phyloP scores from a whole-genome alignment of 1,140 invertebrate genomes.

The Scaptomyza hsui region DNA sequence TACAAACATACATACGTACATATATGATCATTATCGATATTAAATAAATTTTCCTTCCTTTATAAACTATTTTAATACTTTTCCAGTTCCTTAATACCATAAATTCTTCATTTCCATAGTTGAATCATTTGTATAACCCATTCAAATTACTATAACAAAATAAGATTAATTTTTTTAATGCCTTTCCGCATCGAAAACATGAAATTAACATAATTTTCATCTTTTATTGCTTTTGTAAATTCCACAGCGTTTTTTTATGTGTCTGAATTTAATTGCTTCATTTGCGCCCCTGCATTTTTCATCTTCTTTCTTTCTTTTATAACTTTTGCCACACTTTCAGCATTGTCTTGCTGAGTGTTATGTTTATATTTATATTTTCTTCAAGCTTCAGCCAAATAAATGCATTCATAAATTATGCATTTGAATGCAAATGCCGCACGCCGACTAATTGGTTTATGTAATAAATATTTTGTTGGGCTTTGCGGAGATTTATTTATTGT shows the following conservation, averaged over 20 bases:
- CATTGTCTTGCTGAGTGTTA: constrained; percentile 3
- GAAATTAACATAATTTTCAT: constrained; percentile 53
- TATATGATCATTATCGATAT: background rate
- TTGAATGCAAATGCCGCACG: constrained; percentile 64
- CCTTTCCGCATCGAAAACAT: constrained; percentile 26
- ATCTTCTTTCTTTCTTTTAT: constrained; percentile 33
- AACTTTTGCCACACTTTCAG: constrained; percentile 57
- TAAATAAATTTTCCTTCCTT: background rate
- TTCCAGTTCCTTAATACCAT: background rate
- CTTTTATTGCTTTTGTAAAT: constrained; percentile 41
- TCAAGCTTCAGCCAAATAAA: constrained; percentile 41
- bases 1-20: background rate
- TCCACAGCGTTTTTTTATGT: constrained; percentile 44
- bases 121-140: constrained; percentile 20
- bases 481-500: constrained; percentile 7
- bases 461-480: constrained; percentile 40
- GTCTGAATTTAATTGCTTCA: constrained; percentile 78
- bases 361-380: constrained; percentile 16
- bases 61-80: background rate
- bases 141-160: constrained; percentile 60
- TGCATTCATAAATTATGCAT: constrained; percentile 78
- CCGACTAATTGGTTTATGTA: constrained; percentile 74
- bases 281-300: constrained; percentile 58
- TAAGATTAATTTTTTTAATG: constrained; percentile 34
- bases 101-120: background rate